Conservation (phyloP, 1,140 invertebrate genomes). For the Ooceraea biroi region DNA sequence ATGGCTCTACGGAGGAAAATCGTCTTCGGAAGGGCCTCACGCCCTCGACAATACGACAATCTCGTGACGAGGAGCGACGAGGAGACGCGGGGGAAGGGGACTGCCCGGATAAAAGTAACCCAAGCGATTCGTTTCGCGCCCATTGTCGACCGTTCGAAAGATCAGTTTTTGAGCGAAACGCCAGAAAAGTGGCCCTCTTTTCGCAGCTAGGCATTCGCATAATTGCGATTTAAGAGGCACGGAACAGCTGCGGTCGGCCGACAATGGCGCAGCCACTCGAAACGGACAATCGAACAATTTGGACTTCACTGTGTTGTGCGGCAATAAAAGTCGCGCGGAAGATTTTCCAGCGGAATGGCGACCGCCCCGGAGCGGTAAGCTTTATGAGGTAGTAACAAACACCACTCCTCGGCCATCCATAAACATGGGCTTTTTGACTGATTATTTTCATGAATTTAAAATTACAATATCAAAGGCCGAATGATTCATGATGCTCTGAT, state of each 20-base stretch:
- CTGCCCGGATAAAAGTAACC: constrained; percentile 61
- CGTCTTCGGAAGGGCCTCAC: constrained; percentile 76
- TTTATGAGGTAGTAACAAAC: constrained; percentile 32
- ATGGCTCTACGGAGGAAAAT: constrained; percentile 78
- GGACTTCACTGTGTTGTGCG: constrained; percentile 69
- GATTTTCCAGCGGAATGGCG: constrained; percentile 55
- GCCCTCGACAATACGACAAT: constrained; percentile 77
- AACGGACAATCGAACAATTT: constrained; percentile 80
- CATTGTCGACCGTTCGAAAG: constrained; percentile 69
- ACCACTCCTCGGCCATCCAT: neutral
- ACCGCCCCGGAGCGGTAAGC: constrained; percentile 25
- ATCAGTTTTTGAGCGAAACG: constrained; percentile 78
- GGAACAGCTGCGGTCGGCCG: constrained; percentile 72
- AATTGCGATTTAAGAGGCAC: constrained; percentile 82
- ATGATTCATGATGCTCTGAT: too few species aligned
- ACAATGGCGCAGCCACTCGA: constrained; percentile 77
- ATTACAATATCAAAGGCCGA: neutral
- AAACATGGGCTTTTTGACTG: constrained; percentile 5
- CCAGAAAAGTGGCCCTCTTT: constrained; percentile 69
- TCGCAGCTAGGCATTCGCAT: constrained; percentile 68
- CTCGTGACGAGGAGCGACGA: constrained; percentile 44
- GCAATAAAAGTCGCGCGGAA: constrained; percentile 66
- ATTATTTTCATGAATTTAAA: neutral
- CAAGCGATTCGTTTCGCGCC: constrained; percentile 68
- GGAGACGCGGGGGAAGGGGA: constrained; percentile 8